Base-by-base conservation (phyloP, 2,888 invertebrate genomes). In the Phengaris arion region DNA sequence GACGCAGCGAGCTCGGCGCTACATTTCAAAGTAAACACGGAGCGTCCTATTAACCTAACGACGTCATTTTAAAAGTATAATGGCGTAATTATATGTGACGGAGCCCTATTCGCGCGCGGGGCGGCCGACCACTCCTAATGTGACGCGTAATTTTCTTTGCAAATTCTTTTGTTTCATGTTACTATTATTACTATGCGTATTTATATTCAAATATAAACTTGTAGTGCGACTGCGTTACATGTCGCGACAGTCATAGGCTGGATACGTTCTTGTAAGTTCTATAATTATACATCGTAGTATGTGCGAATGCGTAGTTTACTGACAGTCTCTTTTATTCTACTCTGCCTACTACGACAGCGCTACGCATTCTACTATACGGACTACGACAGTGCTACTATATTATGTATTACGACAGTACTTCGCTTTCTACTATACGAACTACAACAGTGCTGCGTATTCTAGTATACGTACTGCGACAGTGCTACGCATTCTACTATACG, bases 31-130 rank as follows among this genome's bases (percentile, higher is more conserved):
- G 64, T 35, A 64, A 64, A 64, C 64, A 64, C 64, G 35, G 64
- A 59, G 35, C 64, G 13, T 64, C 64, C 64, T 64, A 64, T 64
- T 64, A 64, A 64, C 64, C 64, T 64, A 64, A 64, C 64, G 64
- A 64, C 35, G 64, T 64, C 64, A 64, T 64, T 64, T 64, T 12
- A 45, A 64, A 64, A 64, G 64, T 64, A 64, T 64, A 64, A 64
- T 64, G 35, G 35, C 64, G 45, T 64, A 35, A 64, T 64, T 64
- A 64, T 45, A 64, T 64, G 45, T 35, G 64, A 64, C 35, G 6
- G 6, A 64, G 15, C 59, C 9, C 12, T 12, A 1, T 1, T 3
- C 15, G n/a, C n/a, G 57, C 57, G 15, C 15, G 57, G 35, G 35
- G 35, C 35, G 7, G 15, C 9, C 64, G 64, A 64, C 64, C 64